Evolutionary conservation across 2,888 invertebrate genomes (phyloP).

Genomic region (Hydraecia micacea): DNA sequence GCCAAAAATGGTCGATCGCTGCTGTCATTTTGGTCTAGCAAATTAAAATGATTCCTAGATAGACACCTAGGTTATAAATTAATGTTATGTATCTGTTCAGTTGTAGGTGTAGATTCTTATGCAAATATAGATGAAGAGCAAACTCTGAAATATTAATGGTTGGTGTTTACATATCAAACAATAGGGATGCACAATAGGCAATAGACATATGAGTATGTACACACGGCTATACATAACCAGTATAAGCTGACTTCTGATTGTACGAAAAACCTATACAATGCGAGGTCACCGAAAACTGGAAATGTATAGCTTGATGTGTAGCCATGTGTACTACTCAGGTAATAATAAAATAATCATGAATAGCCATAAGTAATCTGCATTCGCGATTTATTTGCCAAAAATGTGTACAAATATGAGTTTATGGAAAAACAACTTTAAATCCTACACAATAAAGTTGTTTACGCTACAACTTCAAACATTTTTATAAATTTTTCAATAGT

Average conservation of each 20-base stretch:
- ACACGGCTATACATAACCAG: too few relatives aligned
- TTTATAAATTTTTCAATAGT: too few relatives aligned
- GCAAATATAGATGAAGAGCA: slow-evolving; percentile 18
- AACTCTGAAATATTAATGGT: slow-evolving; percentile 29
- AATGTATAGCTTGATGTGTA: too few relatives aligned
- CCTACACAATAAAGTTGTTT: too few relatives aligned
- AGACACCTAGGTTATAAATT: background rate
- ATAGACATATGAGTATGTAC: background rate
- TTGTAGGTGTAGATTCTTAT: background rate
- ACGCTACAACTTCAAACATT: too few relatives aligned
- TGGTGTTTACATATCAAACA: slow-evolving; percentile 17
- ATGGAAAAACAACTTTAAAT: too few relatives aligned
- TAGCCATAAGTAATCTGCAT: background rate
- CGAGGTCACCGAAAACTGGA: too few relatives aligned
- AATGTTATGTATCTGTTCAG: background rate
- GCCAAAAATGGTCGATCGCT: background rate
- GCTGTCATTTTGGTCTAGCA: background rate
- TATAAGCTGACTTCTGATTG: too few relatives aligned
- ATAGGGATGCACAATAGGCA: slow-evolving; percentile 6
- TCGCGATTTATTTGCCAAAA: too few relatives aligned
- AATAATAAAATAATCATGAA: background rate
- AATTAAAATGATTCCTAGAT: background rate
- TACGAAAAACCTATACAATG: too few relatives aligned
- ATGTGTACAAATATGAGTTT: too few relatives aligned
- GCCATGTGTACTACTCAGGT: background rate